These are phyloP conservation scores for Meteorus sp. DNA, from an alignment of 1,140 invertebrate species.

Conservation along the genomic window DNA sequence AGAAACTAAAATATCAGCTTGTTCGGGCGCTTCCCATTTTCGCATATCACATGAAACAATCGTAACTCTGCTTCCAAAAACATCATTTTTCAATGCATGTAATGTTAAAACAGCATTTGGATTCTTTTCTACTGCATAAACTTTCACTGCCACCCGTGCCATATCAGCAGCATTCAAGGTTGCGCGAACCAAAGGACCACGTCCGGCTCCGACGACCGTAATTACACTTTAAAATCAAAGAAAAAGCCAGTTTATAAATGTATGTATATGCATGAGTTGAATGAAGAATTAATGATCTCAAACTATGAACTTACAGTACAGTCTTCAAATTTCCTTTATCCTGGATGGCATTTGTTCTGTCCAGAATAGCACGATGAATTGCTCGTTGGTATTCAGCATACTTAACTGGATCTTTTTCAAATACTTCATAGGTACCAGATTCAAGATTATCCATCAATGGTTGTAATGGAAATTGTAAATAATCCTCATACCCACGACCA, in stretches of 20 bases:
- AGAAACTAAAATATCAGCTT: slow-evolving; percentile 95
- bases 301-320: slow-evolving; percentile 31
- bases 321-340: slow-evolving; percentile 4
- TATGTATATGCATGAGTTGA: too few relatives aligned
- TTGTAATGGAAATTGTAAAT: slow-evolving; percentile 85
- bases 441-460: slow-evolving; percentile 96
- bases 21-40: slow-evolving; percentile 75
- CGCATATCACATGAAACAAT: slow-evolving; percentile 92
- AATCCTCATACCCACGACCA: slow-evolving; percentile 85
- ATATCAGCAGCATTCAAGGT: slow-evolving; percentile 78
- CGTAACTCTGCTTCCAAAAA: slow-evolving; percentile 77
- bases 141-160: slow-evolving; percentile 64
- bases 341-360: slow-evolving; percentile 38
- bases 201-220: slow-evolving; percentile 93
- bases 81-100: slow-evolving; percentile 74
- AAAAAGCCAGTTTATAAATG: slow-evolving; percentile 5
- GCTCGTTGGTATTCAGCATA: slow-evolving; percentile 91
- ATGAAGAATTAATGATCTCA: background rate
- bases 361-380: slow-evolving; percentile 73
- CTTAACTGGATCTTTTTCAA: slow-evolving; percentile 97
- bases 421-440: slow-evolving; percentile 95
- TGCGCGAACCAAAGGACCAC: slow-evolving; percentile 90
- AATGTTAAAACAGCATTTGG: slow-evolving; percentile 93
- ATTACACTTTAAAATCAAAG: slow-evolving; percentile 62
- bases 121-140: slow-evolving; percentile 99